These are phyloP conservation scores for Leptosomus discolor DNA, from an alignment of 2,113 vertebrate species.

Conservation along the genomic window DNA sequence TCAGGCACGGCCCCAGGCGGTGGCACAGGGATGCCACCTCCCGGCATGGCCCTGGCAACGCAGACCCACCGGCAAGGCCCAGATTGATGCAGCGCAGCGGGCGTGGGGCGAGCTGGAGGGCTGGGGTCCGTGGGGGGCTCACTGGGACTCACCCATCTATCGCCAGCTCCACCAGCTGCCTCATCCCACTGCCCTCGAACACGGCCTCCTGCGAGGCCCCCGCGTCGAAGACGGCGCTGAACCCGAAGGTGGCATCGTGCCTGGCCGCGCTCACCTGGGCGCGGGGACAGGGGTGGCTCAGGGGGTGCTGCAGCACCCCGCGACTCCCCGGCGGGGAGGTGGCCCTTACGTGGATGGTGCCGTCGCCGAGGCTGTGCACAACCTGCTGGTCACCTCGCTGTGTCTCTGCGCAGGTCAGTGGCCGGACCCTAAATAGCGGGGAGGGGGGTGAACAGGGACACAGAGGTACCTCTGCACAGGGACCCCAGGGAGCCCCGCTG, in stretches of 20 bases:
- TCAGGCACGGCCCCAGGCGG: neutral
- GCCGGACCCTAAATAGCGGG: conserved; percentile 65
- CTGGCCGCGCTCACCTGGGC: conserved; percentile 63
- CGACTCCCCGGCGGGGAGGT: fast-evolving
- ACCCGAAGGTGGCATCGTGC: conserved; percentile 66
- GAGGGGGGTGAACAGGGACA: neutral
- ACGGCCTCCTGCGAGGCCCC: conserved; percentile 71
- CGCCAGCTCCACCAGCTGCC: conserved; percentile 70
- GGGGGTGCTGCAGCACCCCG: too few species aligned
- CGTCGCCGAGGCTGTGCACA: conserved; percentile 68
- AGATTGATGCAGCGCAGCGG: fast-evolving
- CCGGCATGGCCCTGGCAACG: neutral
- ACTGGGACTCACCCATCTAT: conserved; percentile 36
- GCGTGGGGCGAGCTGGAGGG: fast-evolving
- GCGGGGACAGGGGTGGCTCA: neutral
- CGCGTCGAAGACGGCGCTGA: conserved; percentile 66
- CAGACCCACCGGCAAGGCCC: neutral
- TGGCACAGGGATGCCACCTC: conserved; percentile 26
- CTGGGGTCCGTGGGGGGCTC: fast-evolving
- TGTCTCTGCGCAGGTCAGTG: conserved; percentile 63
- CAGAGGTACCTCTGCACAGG: neutral
- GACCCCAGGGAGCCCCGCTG: neutral
- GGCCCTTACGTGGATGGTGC: conserved; percentile 65
- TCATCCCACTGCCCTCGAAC: conserved; percentile 71
- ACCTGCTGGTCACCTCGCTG: conserved; percentile 57